Base-by-base conservation (phyloP, 2,888 invertebrate species). In the Coelogynopora nodosa region DNA sequence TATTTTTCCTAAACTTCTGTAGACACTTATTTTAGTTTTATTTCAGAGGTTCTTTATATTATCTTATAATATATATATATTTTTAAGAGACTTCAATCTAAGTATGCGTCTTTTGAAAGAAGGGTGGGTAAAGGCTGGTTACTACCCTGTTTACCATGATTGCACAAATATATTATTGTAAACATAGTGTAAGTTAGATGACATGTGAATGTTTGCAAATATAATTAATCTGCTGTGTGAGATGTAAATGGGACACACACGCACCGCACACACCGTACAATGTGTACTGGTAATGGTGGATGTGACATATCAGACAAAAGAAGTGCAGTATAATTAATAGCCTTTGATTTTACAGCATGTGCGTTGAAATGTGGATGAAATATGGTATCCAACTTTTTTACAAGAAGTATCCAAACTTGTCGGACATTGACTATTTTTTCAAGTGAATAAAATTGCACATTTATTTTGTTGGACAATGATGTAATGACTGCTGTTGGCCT, bases 351-450 rank as follows among this genome's bases (percentile, higher is more conserved):
- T 10, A 80, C 29, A 29, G 80, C 26, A 80, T 26, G n/a, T 80
- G 80, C n/a, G 29, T 80, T 80, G 80, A 80, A 80, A 80, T 80
- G 80, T 27, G 80, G 80, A 80, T 80, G 80, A 80, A 80, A 80
- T 26, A 80, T 27, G n/a, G n/a, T 23, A n/a, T 26, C 80, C 80
- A 80, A 80, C 26, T 80, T 26, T 80, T 80, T 80, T 5, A 23
- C n/a, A 23, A 80, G 29, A 80, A 80, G 27, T 5, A 80, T 26
- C 80, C 80, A 80, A 10, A 5, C 23, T 26, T 27, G 27, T 26
- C 29, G 80, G 80, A 80, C 29, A 80, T 80, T 80, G 23, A 80
- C 80, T 27, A 80, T 26, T 80, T n/a, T 80, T 80, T 80, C 80
- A 2, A 80, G 23, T 26, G 29, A 80, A 29, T 26, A 80, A 80